phyloP scores from a whole-genome alignment of 2,888 invertebrate species.

The Poecilobothrus nobilitatus region DNA sequence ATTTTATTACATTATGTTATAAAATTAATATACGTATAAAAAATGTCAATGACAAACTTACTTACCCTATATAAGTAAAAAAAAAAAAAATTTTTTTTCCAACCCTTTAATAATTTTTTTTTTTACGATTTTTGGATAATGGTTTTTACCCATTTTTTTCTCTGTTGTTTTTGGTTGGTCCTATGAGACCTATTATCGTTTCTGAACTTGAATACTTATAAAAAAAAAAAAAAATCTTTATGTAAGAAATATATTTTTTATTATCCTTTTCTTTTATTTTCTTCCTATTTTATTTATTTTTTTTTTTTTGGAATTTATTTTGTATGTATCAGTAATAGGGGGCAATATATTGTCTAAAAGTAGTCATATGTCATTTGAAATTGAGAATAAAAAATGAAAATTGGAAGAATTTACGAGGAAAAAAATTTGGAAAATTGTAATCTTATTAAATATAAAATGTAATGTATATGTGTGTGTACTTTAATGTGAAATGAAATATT shows the following conservation, averaged over 20 bases:
- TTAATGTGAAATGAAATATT: background rate
- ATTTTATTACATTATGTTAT: no score
- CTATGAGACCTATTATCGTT: background rate
- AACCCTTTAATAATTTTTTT: background rate
- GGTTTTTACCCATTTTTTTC: background rate
- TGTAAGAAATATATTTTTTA: background rate
- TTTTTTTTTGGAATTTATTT: background rate
- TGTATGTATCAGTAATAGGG: background rate
- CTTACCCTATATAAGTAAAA: background rate
- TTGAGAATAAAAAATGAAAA: background rate
- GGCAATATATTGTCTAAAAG: background rate
- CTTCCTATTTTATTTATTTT: no score
- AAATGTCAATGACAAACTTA: no score
- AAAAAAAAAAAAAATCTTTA: no score
- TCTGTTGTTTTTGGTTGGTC: background rate
- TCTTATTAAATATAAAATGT: background rate
- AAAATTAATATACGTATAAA: no score
- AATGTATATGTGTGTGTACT: background rate
- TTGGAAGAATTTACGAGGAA: background rate
- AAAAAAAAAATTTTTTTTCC: background rate
- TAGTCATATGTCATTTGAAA: background rate
- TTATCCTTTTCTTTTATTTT: background rate
- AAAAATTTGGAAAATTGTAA: background rate
- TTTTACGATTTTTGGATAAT: background rate
- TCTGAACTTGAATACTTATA: background rate